These are phyloP conservation scores for Deilephila porcellus DNA, from an alignment of 2,888 invertebrate genomes.

Conservation along the genomic window DNA sequence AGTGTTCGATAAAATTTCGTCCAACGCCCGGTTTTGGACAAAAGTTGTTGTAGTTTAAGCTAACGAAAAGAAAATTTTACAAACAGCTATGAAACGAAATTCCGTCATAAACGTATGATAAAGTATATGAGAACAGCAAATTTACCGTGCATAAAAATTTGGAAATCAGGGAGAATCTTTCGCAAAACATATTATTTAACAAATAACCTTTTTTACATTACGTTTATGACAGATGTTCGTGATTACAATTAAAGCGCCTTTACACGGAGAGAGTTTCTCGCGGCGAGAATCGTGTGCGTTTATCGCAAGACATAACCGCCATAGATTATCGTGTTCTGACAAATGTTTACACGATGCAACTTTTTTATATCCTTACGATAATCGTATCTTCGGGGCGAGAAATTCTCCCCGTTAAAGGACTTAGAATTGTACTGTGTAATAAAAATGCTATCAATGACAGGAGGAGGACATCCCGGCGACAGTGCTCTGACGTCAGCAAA, in stretches of 20 bases:
- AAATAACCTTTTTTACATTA: neutral
- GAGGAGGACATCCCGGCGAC: slow-evolving; percentile 82
- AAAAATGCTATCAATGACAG: slow-evolving; percentile 50
- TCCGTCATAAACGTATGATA: neutral
- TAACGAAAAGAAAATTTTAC: neutral
- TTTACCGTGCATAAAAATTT: too few relatives aligned
- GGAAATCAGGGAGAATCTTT: too few relatives aligned
- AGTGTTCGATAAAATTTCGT: neutral
- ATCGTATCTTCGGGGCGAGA: too few relatives aligned
- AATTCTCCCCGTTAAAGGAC: too few relatives aligned
- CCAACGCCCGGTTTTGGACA: neutral
- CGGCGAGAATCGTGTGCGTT: too few relatives aligned
- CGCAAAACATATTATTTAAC: too few relatives aligned
- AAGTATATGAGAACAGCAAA: too few relatives aligned
- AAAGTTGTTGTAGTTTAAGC: neutral
- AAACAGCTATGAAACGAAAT: neutral
- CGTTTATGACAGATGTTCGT: neutral
- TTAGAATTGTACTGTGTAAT: neutral
- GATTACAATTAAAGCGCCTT: neutral
- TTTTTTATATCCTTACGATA: too few relatives aligned
- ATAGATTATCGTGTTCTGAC: too few relatives aligned
- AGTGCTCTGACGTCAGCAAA: slow-evolving; percentile 76
- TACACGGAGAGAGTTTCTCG: too few relatives aligned
- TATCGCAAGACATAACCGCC: too few relatives aligned
- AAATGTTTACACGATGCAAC: too few relatives aligned